These are phyloP conservation scores for Drosophila setosimentum DNA, from an alignment of 2,888 invertebrate species.

Conservation along the genomic window DNA sequence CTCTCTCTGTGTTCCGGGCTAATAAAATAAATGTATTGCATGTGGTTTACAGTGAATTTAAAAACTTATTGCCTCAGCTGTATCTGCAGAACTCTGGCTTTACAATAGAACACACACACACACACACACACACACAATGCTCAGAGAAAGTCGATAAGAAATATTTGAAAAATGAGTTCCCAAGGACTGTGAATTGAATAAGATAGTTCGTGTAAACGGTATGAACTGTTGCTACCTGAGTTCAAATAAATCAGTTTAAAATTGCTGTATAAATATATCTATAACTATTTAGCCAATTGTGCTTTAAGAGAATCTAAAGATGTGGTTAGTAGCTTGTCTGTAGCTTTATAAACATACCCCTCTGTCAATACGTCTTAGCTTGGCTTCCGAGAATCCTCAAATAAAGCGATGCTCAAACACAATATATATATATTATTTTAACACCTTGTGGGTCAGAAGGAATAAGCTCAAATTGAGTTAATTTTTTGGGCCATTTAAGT, in stretches of 20 bases:
- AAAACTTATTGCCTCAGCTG: conserved; percentile 12
- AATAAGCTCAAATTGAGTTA: background rate
- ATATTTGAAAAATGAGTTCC: conserved; percentile 10
- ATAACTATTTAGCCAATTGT: background rate
- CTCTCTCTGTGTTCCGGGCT: conserved; percentile 14
- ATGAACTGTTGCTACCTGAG: background rate
- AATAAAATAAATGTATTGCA: conserved; percentile 50
- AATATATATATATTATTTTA: background rate
- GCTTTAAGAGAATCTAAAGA: background rate
- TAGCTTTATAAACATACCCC: background rate
- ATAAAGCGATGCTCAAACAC: background rate
- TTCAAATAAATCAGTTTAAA: conserved; percentile 4
- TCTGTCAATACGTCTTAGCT: background rate
- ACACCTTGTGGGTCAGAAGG: background rate
- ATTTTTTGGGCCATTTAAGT: background rate
- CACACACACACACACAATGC: background rate
- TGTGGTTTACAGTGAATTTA: conserved; percentile 35
- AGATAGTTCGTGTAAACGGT: background rate
- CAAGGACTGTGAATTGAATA: conserved; percentile 14
- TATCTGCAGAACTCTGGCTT: conserved; percentile 4
- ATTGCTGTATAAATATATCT: background rate
- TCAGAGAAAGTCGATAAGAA: conserved; percentile 8
- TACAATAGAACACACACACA: conserved; percentile 2
- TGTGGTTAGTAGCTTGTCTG: background rate
- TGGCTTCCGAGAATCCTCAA: background rate